Evolutionary conservation across 1,140 invertebrate species (phyloP).

Genomic region (Gerris buenoi): DNA sequence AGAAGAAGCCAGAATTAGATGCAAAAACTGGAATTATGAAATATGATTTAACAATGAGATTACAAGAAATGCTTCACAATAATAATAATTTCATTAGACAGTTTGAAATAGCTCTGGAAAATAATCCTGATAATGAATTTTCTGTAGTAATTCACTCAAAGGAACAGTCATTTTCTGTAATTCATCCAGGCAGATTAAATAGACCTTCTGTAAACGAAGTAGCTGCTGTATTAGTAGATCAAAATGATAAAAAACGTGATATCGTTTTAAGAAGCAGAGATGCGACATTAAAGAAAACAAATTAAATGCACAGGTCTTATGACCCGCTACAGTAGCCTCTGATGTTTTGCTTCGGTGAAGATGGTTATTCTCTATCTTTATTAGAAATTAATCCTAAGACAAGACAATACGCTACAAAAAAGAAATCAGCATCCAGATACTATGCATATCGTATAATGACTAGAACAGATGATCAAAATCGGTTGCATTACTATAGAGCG

Average conservation of each 20-base stretch:
- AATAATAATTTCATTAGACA: not conserved
- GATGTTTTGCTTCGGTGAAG: slow-evolving; percentile 23
- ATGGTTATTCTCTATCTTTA: not conserved
- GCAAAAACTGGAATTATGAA: slow-evolving; percentile 33
- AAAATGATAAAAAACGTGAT: slow-evolving; percentile 14
- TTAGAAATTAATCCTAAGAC: no score
- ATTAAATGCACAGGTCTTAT: slow-evolving; percentile 26
- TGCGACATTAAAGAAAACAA: slow-evolving; percentile 14
- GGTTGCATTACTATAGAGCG: not conserved
- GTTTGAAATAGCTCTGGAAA: slow-evolving; percentile 34
- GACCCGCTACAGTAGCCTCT: slow-evolving; percentile 30
- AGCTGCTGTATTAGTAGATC: slow-evolving; percentile 21
- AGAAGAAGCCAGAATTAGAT: not conserved
- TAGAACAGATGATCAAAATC: slow-evolving; percentile 16
- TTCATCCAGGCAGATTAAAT: slow-evolving; percentile 24
- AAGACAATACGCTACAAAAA: not conserved
- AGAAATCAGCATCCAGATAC: slow-evolving; percentile 26
- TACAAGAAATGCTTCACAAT: not conserved
- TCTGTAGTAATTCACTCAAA: slow-evolving; percentile 20
- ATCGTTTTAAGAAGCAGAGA: not conserved
- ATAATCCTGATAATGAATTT: slow-evolving; percentile 7
- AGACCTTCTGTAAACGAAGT: slow-evolving; percentile 21
- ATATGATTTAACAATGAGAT: no score
- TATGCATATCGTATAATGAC: slow-evolving; percentile 30
- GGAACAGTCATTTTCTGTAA: slow-evolving; percentile 23